A percentile compares a stretch with the other conserved stretches of the same genome.
phyloP scores from a whole-genome alignment of 2,888 invertebrate species.

The Idaea biselata region DNA sequence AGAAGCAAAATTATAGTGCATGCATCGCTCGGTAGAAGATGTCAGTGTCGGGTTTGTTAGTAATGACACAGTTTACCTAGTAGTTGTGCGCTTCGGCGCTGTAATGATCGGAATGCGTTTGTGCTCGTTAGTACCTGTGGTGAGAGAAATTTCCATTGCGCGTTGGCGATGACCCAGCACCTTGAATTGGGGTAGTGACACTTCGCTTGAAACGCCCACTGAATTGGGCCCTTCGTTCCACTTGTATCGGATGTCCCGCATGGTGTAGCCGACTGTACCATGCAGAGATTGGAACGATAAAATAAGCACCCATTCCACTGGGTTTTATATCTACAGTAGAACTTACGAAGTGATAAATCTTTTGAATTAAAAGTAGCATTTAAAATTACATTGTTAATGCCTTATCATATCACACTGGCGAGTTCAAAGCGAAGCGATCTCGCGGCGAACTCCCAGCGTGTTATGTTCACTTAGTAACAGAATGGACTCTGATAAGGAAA shows the following conservation, averaged over 20 bases:
- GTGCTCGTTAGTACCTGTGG: conserved; percentile 87
- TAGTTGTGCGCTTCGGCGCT: too few species aligned
- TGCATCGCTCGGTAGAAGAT: conserved; percentile 9
- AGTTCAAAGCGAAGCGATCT: too few species aligned
- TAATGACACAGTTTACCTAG: background rate
- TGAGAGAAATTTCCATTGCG: conserved; percentile 96
- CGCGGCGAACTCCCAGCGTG: too few species aligned
- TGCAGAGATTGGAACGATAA: conserved; percentile 75
- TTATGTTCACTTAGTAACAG: too few species aligned
- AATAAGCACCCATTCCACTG: conserved; percentile 78
- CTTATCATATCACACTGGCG: too few species aligned
- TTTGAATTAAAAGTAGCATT: background rate
- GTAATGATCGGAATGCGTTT: conserved; percentile 19
- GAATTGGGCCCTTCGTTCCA: conserved; percentile 97
- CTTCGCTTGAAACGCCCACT: conserved; percentile 95
- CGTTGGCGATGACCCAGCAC: conserved; percentile 96
- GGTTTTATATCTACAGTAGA: conserved; percentile 49
- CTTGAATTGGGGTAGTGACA: conserved; percentile 97
- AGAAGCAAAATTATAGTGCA: conserved; percentile 8
- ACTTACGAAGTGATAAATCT: background rate
- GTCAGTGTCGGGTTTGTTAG: conserved; percentile 6
- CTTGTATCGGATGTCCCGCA: conserved; percentile 98
- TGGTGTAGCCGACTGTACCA: conserved; percentile 96
- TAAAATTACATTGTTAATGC: too few species aligned
- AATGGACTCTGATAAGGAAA: too few species aligned